A percentile compares a stretch with the other conserved stretches of the same genome.
Evolutionary conservation across 2,888 invertebrate species (phyloP).

Genomic region (Himalopsyche kuldschensis): DNA sequence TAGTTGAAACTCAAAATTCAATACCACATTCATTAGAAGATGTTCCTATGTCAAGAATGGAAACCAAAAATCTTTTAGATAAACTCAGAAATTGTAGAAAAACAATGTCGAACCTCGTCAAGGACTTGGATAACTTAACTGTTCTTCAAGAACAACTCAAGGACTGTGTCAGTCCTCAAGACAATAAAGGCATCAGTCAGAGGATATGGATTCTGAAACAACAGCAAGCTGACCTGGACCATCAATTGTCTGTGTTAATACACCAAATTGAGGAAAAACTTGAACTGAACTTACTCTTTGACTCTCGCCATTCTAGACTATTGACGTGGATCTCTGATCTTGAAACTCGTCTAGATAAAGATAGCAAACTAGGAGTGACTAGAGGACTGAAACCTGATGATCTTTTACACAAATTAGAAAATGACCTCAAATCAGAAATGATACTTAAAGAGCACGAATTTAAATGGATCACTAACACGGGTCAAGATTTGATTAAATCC

Average conservation of each 20-base stretch:
- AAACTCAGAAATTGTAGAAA: constrained; percentile 64
- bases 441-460: constrained; percentile 75
- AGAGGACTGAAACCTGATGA: constrained; percentile 71
- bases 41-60: constrained; percentile 61
- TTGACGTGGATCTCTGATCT: constrained; percentile 71
- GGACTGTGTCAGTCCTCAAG: constrained; percentile 81
- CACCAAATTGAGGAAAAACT: constrained; percentile 75
- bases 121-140: constrained; percentile 70
- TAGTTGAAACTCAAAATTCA: constrained; percentile 66
- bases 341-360: constrained; percentile 66
- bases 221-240: constrained; percentile 79
- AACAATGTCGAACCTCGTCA: constrained; percentile 60
- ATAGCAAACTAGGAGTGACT: constrained; percentile 56
- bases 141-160: constrained; percentile 80
- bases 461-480: constrained; percentile 74
- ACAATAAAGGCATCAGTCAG: constrained; percentile 79
- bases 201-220: constrained; percentile 77
- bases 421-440: constrained; percentile 76
- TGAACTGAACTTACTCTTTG: constrained; percentile 71
- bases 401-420: constrained; percentile 69
- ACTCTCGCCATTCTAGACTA: constrained; percentile 66
- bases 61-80: constrained; percentile 66
- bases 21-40: constrained; percentile 61
- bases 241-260: constrained; percentile 72
- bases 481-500: constrained; percentile 65